Evolutionary conservation across 2,113 vertebrate genomes (phyloP), one percentile per base, ranked within the genome.

Genomic region (Pteruthius melanotis): DNA sequence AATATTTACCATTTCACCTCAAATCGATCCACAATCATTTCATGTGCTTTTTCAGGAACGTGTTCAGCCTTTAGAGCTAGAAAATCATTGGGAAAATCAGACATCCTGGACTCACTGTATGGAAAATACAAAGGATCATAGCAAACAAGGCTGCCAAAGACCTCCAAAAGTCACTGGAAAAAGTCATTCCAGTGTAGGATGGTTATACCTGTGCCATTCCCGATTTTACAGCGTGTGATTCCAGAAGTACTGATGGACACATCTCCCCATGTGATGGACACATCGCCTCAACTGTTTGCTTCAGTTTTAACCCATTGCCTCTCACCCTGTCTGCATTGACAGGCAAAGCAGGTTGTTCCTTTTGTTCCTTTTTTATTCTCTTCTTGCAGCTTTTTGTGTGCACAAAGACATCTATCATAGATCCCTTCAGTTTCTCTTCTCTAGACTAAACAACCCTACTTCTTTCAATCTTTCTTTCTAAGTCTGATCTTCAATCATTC

Each of bases 401-500:
- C 76, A 87, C 64, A 81, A 71, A 83, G 76, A 68, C 60, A 92
- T 90, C 83, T 83, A 92, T 92, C 95, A 92, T 9, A 77, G 79
- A 74, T 47, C 33, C 6, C 40, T 93, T 90, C 90, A 74, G 47
- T 70, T 96, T 90, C 80, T 93, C 69, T 78, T 87, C 76, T 68
- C 72, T 83, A 97, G 96, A 97, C 94, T 97, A 97, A 97, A 97
- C 89, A 95, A 93, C 15, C 8, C 60, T 40, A 78, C 52, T 93
- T 90, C 85, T 94, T 93, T 92, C 90, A 94, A 70, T 95, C 76
- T 83, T 75, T 93, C 88, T 71, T 92, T 81, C 69, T 90, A 78
- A 81, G 64, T 75, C 52, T 81, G 83, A 60, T 93, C 86, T 96
- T 96, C 94, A 83, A 37, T 96, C 89, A 93, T 52, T 96, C 44